Evolutionary conservation across 1,140 invertebrate species (phyloP).

Genomic region (Drosophila lacteicornis): DNA sequence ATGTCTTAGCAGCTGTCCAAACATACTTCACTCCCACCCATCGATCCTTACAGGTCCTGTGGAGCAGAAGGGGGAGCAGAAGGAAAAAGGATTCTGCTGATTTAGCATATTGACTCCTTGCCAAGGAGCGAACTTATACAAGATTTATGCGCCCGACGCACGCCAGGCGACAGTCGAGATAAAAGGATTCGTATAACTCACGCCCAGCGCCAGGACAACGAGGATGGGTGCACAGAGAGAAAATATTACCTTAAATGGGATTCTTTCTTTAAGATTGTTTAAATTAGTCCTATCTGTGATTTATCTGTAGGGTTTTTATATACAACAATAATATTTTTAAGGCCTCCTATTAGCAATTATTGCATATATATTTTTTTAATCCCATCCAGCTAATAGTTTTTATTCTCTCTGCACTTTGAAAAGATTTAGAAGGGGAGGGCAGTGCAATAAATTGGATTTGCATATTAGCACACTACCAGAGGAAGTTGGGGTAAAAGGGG

Average conservation of each 20-base stretch:
- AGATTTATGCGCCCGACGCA: constrained; percentile 75
- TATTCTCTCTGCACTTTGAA: neutral
- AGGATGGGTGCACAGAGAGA: constrained; percentile 3
- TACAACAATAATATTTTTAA: neutral
- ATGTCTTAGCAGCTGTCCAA: constrained; percentile 81
- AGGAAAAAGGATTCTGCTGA: constrained; percentile 59
- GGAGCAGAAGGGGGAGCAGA: neutral
- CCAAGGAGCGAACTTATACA: constrained; percentile 78
- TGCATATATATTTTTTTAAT: neutral
- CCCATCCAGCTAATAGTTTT: neutral
- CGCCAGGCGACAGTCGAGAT: constrained; percentile 73
- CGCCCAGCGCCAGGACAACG: constrained; percentile 28
- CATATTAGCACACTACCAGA: constrained; percentile 78
- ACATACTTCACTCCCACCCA: constrained; percentile 26
- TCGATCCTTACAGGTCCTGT: constrained; percentile 13
- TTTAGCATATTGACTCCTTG: constrained; percentile 84
- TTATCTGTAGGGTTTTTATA: too few relatives aligned
- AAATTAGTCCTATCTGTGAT: neutral
- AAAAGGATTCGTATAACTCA: constrained; percentile 79
- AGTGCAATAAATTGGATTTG: constrained; percentile 84
- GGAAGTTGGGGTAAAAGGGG: neutral
- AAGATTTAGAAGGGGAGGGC: neutral
- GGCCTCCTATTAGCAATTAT: accelerated
- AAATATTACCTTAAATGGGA: neutral
- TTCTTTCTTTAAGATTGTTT: neutral